Conservation (phyloP, 1,140 invertebrate genomes). For the Euura lappo region DNA sequence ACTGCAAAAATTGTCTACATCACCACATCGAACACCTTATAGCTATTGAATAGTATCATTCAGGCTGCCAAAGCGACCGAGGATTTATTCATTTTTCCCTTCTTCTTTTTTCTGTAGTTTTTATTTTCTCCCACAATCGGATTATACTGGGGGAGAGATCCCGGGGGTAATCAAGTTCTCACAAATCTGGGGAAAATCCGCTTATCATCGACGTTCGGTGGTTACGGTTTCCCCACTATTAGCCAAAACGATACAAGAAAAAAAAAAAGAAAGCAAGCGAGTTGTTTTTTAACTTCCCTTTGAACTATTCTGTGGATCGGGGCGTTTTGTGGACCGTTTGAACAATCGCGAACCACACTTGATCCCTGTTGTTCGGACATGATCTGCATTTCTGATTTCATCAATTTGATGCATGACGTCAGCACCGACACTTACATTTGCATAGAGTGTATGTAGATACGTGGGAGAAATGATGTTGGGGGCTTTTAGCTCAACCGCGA, state of each 20-base stretch:
- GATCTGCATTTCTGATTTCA: conserved; percentile 52
- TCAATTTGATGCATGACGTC: conserved; percentile 30
- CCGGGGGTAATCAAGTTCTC: background rate
- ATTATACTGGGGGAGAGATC: background rate
- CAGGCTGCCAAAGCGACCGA: too few species aligned
- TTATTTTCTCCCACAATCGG: background rate
- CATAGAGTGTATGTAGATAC: background rate
- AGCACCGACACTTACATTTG: background rate
- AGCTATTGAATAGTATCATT: too few species aligned
- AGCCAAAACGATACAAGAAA: too few species aligned
- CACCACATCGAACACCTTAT: too few species aligned
- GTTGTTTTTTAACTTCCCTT: background rate
- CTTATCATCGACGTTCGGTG: background rate
- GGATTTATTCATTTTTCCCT: too few species aligned
- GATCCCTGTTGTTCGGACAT: conserved; percentile 39
- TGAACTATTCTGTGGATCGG: background rate
- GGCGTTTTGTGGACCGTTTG: background rate
- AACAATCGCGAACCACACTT: conserved; percentile 14
- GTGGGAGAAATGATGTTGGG: conserved; percentile 9
- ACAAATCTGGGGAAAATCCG: background rate
- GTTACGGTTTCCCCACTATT: background rate
- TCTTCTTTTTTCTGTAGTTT: too few species aligned
- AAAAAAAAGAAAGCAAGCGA: background rate
- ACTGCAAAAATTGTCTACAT: too few species aligned
- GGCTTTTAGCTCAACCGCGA: conserved; percentile 10